Evolutionary conservation across 92 coral and sea anemone species (phyloP), one percentile per base, ranked within the genome.

Genomic region (Isaurus tuberculatus): DNA sequence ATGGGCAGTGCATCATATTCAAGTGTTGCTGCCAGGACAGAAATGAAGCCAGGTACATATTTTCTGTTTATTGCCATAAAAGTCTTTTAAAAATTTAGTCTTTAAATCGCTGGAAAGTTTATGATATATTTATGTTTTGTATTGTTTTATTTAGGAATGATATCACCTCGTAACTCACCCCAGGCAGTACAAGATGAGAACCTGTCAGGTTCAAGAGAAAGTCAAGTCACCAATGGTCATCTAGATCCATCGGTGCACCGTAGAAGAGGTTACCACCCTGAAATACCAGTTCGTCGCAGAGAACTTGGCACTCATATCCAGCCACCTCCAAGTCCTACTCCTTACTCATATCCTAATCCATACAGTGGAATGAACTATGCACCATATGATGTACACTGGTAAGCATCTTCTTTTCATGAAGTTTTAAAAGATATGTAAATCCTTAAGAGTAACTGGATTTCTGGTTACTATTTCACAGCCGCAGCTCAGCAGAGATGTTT

Each of bases 141-240:
- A 22, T 55, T 8, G 30, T 40, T 19, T 25, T 42, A 31, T 27
- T 23, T 32, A 92, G 92, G 90, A n/a, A 72, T 90, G 43, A 71
- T 93, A 1, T 83, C 99, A 84, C 97, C 99, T 29, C 92, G 99
- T 60, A 92, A 85, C 72, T 97, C 99, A 22, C 99, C 99, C 16
- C 90, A 92, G 73, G 92, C 98, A 15, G 88, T 94, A 48, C 97
- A 97, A 73, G 99, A 97, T n/a, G 99, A 97, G 78, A 87, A 85
- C 75, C 71, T 90, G 73, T 60, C 73, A 70, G 91, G 91, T 53
- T 79, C 87, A 80, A 83, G 73, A 83, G 88, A 85, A 85, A 60
- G 88, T 79, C 51, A 42, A 22, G 83, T 80, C 70, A 80, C 93
- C 83, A 95, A 95, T 85, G 98, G 98, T 4, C 98, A 95, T 75